phyloP scores from a whole-genome alignment of 2,113 vertebrate genomes.

The Riparia riparia region DNA sequence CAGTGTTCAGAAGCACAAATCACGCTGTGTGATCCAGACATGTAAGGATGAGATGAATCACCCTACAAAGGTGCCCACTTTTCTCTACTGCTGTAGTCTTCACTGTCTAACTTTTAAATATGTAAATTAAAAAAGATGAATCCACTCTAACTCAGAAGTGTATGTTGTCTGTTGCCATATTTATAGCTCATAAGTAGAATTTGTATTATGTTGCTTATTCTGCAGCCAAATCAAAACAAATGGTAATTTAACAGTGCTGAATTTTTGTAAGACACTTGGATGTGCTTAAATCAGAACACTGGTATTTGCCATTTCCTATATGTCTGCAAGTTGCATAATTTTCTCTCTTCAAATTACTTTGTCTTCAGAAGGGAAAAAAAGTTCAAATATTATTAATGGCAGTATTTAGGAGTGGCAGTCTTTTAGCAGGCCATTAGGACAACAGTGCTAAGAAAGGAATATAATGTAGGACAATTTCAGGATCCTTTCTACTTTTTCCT shows the following conservation, averaged over 20 bases:
- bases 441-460: neutral
- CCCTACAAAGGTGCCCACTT: neutral
- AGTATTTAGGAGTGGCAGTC: neutral
- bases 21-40: neutral
- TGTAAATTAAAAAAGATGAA: neutral
- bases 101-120: neutral
- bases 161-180: neutral
- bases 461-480: neutral
- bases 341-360: neutral
- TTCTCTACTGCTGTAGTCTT: neutral
- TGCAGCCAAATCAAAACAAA: neutral
- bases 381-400: neutral
- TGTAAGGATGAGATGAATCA: neutral
- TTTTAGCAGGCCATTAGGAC: neutral
- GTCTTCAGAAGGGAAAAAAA: neutral
- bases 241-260: neutral
- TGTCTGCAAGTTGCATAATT: neutral
- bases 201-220: neutral
- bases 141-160: neutral
- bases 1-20: neutral
- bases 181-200: neutral
- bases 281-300: neutral
- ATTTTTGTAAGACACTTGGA: neutral
- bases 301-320: neutral
- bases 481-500: neutral